Conservation (phyloP, 2,113 vertebrate genomes). For the Sinocyclocheilus rhinocerous region DNA sequence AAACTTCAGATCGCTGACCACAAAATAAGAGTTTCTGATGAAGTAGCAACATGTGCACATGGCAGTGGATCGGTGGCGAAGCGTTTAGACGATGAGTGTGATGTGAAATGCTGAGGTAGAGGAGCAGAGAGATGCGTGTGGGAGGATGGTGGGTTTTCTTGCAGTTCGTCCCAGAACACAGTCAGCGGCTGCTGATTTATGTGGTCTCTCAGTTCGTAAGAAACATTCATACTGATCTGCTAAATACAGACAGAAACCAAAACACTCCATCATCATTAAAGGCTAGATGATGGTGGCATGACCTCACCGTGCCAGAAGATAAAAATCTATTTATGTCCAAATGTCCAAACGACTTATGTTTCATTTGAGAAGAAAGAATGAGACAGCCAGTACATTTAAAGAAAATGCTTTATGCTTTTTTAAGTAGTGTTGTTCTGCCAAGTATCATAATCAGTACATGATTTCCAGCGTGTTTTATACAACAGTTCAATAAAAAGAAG, state of each 20-base stretch:
- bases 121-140: background rate
- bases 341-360: background rate
- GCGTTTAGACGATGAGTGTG: background rate
- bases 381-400: background rate
- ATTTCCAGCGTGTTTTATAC: background rate
- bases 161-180: constrained; percentile 7
- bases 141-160: background rate
- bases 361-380: background rate
- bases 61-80: background rate
- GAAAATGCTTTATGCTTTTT: background rate
- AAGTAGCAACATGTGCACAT: background rate
- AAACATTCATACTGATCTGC: constrained; percentile 19
- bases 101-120: background rate
- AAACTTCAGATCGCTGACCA: background rate
- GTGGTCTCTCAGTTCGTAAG: background rate
- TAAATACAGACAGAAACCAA: constrained; percentile 25
- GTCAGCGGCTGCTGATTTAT: constrained; percentile 20
- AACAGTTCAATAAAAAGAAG: background rate
- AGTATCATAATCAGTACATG: background rate
- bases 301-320: constrained; percentile 4
- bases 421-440: background rate
- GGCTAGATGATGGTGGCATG: background rate
- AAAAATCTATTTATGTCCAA: background rate
- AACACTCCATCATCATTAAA: constrained; percentile 22
- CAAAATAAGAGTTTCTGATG: background rate